These are phyloP conservation scores for Melanitta fusca DNA, from an alignment of 2,797 vertebrate genomes.

Conservation along the genomic window DNA sequence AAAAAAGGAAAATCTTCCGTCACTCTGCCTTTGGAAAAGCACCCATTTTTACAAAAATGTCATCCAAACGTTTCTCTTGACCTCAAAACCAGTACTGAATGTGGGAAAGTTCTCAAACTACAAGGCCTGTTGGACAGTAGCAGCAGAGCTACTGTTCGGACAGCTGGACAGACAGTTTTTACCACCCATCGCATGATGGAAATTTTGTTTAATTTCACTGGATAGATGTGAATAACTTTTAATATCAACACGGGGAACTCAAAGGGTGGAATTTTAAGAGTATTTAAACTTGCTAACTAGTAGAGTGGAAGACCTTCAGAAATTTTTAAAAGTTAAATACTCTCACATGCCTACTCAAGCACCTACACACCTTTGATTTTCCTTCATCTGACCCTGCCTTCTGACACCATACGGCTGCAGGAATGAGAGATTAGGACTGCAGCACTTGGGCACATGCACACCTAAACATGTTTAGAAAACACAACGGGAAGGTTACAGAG, in stretches of 20 bases:
- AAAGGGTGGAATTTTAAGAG: not conserved
- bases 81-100: not conserved
- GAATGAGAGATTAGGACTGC: not conserved
- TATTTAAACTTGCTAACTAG: not conserved
- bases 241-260: not conserved
- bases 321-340: no score
- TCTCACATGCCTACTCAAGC: not conserved
- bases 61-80: conserved; percentile 3
- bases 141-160: not conserved
- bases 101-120: conserved; percentile 22
- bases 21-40: not conserved
- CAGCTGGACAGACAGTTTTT: not conserved
- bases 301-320: not conserved
- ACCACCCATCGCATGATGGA: not conserved
- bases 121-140: not conserved
- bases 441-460: not conserved
- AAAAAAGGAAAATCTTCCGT: conserved; percentile 33
- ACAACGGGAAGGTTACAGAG: not conserved
- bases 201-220: not conserved
- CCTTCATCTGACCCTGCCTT: not conserved
- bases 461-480: not conserved
- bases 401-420: not conserved
- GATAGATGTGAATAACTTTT: not conserved
- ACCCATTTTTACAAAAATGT: not conserved
- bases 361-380: not conserved